Percentiles rank a stretch among this genome's conserved stretches.
phyloP scores from a whole-genome alignment of 2,888 invertebrate genomes.

The Drosophila gaucha region DNA sequence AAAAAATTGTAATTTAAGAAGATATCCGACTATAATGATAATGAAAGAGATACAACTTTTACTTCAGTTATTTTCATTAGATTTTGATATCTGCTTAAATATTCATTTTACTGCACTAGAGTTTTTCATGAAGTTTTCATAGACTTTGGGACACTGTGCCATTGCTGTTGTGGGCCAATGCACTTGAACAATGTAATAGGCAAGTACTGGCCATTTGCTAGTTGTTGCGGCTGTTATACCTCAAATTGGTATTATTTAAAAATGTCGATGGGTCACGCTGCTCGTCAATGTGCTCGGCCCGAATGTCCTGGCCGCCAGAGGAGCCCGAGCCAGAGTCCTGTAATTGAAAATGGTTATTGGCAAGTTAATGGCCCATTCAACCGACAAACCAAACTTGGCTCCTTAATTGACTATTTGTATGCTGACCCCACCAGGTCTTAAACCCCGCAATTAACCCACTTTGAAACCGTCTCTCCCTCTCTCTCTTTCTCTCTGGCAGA shows the following conservation, averaged over 20 bases:
- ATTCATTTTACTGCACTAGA: too few relatives aligned
- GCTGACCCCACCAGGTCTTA: conserved; percentile 31
- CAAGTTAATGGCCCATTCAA: conserved; percentile 64
- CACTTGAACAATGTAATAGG: conserved; percentile 34
- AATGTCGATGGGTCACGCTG: conserved; percentile 74
- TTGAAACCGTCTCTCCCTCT: not conserved
- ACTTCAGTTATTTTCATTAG: too few relatives aligned
- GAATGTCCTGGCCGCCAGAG: conserved; percentile 14
- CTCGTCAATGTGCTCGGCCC: conserved; percentile 48
- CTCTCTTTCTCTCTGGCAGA: conserved; percentile 86
- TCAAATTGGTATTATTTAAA: conserved; percentile 72
- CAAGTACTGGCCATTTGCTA: conserved; percentile 27
- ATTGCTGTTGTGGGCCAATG: conserved; percentile 12
- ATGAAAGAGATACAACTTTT: too few relatives aligned
- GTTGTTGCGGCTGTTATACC: conserved; percentile 54
- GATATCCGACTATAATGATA: too few relatives aligned
- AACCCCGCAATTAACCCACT: conserved; percentile 4
- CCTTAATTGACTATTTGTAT: conserved; percentile 74
- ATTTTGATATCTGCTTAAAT: too few relatives aligned
- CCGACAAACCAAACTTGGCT: conserved; percentile 18
- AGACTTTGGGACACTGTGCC: conserved; percentile 20
- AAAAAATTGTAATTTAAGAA: too few relatives aligned
- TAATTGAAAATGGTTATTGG: conserved; percentile 79
- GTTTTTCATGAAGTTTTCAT: not conserved
- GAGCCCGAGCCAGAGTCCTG: conserved; percentile 15